phyloP scores from a whole-genome alignment of 2,797 vertebrate genomes.

The Carcharodon carcharias region DNA sequence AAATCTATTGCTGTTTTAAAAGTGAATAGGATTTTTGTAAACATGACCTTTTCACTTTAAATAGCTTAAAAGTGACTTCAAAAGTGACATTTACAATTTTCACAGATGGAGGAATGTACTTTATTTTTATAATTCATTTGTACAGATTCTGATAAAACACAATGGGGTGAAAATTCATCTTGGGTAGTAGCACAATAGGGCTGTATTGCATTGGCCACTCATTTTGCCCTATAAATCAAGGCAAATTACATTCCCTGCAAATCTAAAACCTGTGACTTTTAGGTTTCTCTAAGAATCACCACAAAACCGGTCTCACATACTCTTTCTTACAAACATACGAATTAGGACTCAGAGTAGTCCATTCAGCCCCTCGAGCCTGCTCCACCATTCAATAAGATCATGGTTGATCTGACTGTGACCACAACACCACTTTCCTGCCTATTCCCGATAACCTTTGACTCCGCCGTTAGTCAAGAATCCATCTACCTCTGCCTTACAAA shows the following conservation, averaged over 20 bases:
- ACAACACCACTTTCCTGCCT: no score
- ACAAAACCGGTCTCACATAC: background rate
- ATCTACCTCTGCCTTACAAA: no score
- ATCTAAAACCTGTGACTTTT: background rate
- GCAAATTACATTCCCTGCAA: background rate
- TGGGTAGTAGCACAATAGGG: background rate
- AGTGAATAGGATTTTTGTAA: constrained; percentile 15
- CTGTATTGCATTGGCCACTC: background rate
- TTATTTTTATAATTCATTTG: background rate
- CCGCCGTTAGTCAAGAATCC: no score
- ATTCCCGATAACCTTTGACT: no score
- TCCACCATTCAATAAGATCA: no score
- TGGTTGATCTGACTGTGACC: no score
- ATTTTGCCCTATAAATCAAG: background rate
- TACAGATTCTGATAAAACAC: background rate
- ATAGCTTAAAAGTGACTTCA: background rate
- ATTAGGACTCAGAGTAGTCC: no score
- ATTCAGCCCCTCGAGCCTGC: no score
- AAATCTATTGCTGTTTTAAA: constrained; percentile 1
- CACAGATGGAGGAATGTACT: background rate
- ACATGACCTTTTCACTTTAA: constrained; percentile 16
- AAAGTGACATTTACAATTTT: constrained; percentile 11
- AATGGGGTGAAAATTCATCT: no score
- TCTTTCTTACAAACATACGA: background rate
- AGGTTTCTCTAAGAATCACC: background rate